These are phyloP conservation scores for Toxonevra muliebris DNA, from an alignment of 2,888 invertebrate genomes.

Conservation along the genomic window DNA sequence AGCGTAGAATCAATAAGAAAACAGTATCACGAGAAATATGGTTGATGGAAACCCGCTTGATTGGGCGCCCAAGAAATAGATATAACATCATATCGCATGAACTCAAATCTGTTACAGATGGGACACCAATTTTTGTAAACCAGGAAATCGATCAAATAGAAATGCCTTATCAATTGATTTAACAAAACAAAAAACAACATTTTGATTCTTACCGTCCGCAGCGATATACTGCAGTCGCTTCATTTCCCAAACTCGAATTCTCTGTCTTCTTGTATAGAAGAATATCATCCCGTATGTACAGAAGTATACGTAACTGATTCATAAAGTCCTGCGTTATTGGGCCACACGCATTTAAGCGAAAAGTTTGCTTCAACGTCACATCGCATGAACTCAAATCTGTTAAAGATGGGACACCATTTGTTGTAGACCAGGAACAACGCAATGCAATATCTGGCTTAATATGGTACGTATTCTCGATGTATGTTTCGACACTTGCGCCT, in stretches of 20 bases:
- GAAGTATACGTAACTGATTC: constrained; percentile 57
- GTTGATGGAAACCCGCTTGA: too few relatives aligned
- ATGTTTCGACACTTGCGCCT: constrained; percentile 42
- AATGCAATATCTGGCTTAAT: constrained; percentile 54
- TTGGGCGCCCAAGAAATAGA: neutral
- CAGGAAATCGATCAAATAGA: too few relatives aligned
- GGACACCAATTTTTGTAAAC: constrained; percentile 46
- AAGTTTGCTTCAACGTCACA: constrained; percentile 54
- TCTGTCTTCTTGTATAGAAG: constrained; percentile 52
- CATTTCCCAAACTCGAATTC: constrained; percentile 38
- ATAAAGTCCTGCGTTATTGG: constrained; percentile 56
- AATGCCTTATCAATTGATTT: too few relatives aligned
- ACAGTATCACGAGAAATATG: too few relatives aligned
- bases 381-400: constrained; percentile 56
- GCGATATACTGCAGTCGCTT: constrained; percentile 52
- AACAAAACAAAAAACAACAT: neutral
- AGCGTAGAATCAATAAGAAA: too few relatives aligned
- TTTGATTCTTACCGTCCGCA: constrained; percentile 51
- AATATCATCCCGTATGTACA: constrained; percentile 60
- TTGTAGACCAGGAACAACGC: constrained; percentile 54
- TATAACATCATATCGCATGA: neutral
- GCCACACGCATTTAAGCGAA: constrained; percentile 51
- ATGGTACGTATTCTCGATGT: constrained; percentile 56
- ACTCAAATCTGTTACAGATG: constrained; percentile 53
- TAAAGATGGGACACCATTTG: constrained; percentile 46